Percentiles rank a stretch among this genome's conserved stretches.
These are phyloP conservation scores for Podabrus alpinus DNA, from an alignment of 2,888 invertebrate genomes.

Conservation along the genomic window DNA sequence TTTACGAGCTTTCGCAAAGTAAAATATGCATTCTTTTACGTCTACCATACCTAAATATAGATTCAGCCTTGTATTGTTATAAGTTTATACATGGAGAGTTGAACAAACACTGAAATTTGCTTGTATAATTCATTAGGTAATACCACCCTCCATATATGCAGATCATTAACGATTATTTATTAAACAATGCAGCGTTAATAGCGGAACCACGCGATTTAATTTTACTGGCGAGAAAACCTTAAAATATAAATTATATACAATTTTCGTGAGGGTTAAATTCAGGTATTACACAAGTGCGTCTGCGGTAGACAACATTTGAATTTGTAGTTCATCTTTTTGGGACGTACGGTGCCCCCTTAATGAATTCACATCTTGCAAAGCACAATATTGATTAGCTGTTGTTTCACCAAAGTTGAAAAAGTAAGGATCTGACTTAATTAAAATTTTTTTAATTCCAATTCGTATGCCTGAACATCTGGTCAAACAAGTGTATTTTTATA, in stretches of 20 bases:
- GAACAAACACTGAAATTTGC: neutral
- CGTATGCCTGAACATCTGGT: neutral
- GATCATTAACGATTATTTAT: neutral
- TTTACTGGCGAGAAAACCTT: too few relatives aligned
- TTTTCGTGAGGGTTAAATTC: too few relatives aligned
- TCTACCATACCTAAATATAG: constrained; percentile 22
- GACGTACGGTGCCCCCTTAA: neutral
- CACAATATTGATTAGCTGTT: too few relatives aligned
- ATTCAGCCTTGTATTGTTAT: constrained; percentile 15
- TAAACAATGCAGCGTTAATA: neutral
- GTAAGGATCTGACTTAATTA: neutral
- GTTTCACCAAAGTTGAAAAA: too few relatives aligned
- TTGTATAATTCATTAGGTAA: neutral
- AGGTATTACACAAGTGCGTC: too few relatives aligned
- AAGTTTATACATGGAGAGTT: neutral
- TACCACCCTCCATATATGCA: neutral
- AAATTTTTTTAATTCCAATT: neutral
- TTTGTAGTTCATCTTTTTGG: neutral
- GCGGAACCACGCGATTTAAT: neutral
- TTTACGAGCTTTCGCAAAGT: neutral
- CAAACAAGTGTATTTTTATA: neutral
- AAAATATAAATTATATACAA: too few relatives aligned
- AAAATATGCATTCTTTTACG: constrained; percentile 15
- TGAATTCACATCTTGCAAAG: too few relatives aligned
- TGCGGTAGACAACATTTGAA: too few relatives aligned